Evolutionary conservation across 1,140 invertebrate species (phyloP).

Genomic region (Daktulosphaira vitifoliae): DNA sequence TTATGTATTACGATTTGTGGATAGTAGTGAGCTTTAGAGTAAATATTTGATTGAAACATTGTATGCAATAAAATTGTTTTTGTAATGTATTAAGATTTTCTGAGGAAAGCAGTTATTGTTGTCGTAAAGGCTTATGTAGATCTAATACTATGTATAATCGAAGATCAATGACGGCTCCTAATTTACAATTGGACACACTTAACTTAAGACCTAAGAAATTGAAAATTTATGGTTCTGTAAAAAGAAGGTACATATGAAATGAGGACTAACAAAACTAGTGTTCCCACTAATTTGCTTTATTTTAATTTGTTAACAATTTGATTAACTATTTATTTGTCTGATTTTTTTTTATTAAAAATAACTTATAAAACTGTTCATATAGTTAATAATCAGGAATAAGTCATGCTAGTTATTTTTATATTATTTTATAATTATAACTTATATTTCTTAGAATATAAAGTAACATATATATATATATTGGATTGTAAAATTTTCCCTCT

Average conservation of each 20-base stretch:
- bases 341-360: background rate
- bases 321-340: too few species aligned
- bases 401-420: too few species aligned
- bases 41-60: too few species aligned
- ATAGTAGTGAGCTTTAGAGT: too few species aligned
- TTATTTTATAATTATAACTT: background rate
- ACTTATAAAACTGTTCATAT: background rate
- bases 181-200: constrained; percentile 26
- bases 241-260: constrained; percentile 19
- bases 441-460: background rate
- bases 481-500: too few species aligned
- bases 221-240: constrained; percentile 24
- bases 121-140: constrained; percentile 27
- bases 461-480: too few species aligned
- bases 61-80: constrained; percentile 8
- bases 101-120: constrained; percentile 28
- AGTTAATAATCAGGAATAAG: too few species aligned
- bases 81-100: constrained; percentile 11
- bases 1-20: too few species aligned
- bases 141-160: constrained; percentile 23
- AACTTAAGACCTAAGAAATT: constrained; percentile 26
- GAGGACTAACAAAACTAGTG: constrained; percentile 23
- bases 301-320: too few species aligned
- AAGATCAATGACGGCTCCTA: constrained; percentile 26
- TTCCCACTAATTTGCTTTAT: background rate